phyloP scores from a whole-genome alignment of 2,113 vertebrate genomes.

The Chionodraco myersi region DNA sequence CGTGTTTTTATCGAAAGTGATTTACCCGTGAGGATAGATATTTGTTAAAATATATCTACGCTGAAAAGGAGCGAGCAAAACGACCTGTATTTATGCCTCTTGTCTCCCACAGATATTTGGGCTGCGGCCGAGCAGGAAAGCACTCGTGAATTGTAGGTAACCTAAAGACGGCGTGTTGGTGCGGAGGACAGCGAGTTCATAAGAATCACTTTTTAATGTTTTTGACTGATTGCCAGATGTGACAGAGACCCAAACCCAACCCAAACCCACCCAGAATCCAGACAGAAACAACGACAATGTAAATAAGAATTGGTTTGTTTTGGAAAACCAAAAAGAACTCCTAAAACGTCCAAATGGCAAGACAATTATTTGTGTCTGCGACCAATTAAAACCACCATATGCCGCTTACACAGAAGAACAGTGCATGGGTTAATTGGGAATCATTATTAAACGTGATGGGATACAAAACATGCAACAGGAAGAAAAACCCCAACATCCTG shows the following conservation, averaged over 20 bases:
- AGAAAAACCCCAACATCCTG: conserved; percentile 25
- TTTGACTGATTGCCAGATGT: not conserved
- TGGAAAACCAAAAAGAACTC: not conserved
- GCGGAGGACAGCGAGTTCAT: not conserved
- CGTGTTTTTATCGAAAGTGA: conserved; percentile 28
- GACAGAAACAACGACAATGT: not conserved
- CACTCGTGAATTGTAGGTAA: conserved; percentile 34
- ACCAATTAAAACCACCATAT: conserved; percentile 27
- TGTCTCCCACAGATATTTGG: conserved; percentile 57
- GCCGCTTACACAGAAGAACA: not conserved
- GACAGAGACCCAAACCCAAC: too few species aligned
- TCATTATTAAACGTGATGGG: conserved; percentile 14
- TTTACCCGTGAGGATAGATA: conserved; percentile 44
- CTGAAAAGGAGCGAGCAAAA: conserved; percentile 52
- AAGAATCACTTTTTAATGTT: not conserved
- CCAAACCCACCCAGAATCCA: not conserved
- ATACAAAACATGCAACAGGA: conserved; percentile 33
- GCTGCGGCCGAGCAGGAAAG: conserved; percentile 47
- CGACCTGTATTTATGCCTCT: conserved; percentile 66
- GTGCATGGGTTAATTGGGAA: conserved; percentile 13
- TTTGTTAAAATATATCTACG: conserved; percentile 61
- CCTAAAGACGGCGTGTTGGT: conserved; percentile 15
- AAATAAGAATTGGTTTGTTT: not conserved
- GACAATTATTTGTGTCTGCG: conserved; percentile 13
- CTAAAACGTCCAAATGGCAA: not conserved